Conservation (phyloP, 2,888 invertebrate genomes). For the Drosophila kuntzei region DNA sequence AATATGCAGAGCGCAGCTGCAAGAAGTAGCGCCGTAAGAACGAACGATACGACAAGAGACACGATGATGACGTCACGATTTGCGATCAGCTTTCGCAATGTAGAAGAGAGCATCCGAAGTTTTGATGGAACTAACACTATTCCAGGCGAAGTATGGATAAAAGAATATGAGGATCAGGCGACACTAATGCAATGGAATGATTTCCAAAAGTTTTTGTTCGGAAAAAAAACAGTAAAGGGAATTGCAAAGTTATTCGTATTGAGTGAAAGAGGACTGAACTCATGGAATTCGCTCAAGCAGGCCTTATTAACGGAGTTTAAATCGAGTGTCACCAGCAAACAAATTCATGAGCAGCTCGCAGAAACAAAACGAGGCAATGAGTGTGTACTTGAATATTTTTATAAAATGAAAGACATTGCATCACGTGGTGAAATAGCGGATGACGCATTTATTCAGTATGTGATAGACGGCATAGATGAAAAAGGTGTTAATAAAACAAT, state of each 20-base stretch:
- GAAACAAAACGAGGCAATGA: conserved; percentile 5
- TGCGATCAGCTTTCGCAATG: not conserved
- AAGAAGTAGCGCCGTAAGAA: not conserved
- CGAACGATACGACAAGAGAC: not conserved
- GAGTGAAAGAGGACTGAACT: not conserved
- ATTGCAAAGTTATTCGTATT: not conserved
- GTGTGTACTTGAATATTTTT: conserved; percentile 2
- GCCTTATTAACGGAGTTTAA: not conserved
- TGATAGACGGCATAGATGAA: not conserved
- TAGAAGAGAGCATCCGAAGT: not conserved
- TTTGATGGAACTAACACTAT: conserved; percentile 5
- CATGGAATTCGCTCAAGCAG: too few relatives aligned
- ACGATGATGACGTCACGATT: not conserved
- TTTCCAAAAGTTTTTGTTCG: not conserved
- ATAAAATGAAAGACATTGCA: conserved; percentile 6
- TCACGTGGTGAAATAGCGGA: not conserved
- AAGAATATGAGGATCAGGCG: conserved; percentile 5
- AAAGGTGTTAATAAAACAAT: conserved; percentile 3
- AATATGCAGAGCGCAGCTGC: not conserved
- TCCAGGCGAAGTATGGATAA: conserved; percentile 3
- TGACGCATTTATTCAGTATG: conserved; percentile 5
- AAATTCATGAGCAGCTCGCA: conserved; percentile 1
- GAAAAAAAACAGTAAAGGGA: not conserved
- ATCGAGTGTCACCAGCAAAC: conserved; percentile 2
- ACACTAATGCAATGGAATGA: conserved; percentile 3